Evolutionary conservation across 2,888 invertebrate species (phyloP).

Genomic region (Tenodera sinensis): DNA sequence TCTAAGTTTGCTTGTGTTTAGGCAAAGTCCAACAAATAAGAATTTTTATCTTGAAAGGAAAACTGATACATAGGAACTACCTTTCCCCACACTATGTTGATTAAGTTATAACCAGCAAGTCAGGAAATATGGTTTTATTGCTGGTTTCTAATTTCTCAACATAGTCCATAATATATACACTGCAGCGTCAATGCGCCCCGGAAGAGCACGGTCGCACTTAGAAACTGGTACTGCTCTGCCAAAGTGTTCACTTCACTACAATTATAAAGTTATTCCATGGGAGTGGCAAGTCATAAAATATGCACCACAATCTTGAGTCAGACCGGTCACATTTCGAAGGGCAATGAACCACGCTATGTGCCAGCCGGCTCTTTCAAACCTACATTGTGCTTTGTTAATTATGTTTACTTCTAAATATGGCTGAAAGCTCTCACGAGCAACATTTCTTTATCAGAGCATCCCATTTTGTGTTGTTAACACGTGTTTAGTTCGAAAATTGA

Average conservation of each 20-base stretch:
- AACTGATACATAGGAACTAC: too few relatives aligned
- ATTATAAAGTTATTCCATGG: background rate
- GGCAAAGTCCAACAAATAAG: too few relatives aligned
- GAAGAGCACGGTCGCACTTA: background rate
- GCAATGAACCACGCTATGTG: background rate
- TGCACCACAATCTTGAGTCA: background rate
- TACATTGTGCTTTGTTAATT: background rate
- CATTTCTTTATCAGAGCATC: background rate
- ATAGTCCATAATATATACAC: background rate
- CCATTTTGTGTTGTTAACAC: background rate
- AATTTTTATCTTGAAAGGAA: too few relatives aligned
- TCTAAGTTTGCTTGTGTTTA: too few relatives aligned
- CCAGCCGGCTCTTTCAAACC: background rate
- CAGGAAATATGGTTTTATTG: too few relatives aligned
- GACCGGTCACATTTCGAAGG: background rate
- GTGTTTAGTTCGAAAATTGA: background rate
- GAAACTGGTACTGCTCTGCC: background rate
- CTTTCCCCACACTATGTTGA: too few relatives aligned
- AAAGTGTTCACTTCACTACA: background rate
- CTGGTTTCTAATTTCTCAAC: too few relatives aligned
- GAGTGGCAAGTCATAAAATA: background rate
- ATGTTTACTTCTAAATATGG: background rate
- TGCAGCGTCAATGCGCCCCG: background rate
- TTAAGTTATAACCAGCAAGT: too few relatives aligned
- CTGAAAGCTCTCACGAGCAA: background rate